Conservation (phyloP, 2,113 vertebrate genomes). For the Scytalopus superciliaris region DNA sequence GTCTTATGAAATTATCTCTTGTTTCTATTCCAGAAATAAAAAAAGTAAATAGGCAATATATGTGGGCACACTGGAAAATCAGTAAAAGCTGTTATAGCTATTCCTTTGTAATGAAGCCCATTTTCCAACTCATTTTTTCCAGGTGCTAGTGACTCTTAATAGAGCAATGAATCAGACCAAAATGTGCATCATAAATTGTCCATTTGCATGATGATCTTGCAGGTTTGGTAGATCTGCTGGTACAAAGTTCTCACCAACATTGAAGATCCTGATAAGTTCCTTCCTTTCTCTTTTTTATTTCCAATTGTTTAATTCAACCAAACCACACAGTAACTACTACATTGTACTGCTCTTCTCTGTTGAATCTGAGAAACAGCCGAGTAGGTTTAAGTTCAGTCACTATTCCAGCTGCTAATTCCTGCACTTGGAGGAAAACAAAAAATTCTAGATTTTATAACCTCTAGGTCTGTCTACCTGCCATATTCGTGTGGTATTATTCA, state of each 20-base stretch:
- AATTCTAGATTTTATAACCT: not conserved
- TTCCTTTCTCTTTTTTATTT: not conserved
- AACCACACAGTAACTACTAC: not conserved
- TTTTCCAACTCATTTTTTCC: not conserved
- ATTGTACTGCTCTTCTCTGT: not conserved
- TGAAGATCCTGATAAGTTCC: not conserved
- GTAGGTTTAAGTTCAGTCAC: not conserved
- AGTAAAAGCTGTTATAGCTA: not conserved
- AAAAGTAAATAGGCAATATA: not conserved
- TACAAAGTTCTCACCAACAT: not conserved
- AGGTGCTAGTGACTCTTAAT: not conserved
- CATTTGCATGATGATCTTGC: not conserved
- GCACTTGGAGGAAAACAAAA: not conserved
- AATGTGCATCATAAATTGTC: not conserved
- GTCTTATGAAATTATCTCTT: not conserved
- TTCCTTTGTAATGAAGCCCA: not conserved
- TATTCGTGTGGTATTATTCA: not conserved
- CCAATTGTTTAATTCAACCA: not conserved
- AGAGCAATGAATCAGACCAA: not conserved
- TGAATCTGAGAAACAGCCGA: too few species aligned
- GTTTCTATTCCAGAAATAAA: not conserved
- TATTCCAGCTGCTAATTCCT: not conserved
- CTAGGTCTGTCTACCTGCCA: not conserved
- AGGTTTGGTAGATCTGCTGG: not conserved
- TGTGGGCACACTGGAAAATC: not conserved